Evolutionary conservation across 2,113 vertebrate genomes (phyloP).

Genomic region (Oceanodroma tethys): DNA sequence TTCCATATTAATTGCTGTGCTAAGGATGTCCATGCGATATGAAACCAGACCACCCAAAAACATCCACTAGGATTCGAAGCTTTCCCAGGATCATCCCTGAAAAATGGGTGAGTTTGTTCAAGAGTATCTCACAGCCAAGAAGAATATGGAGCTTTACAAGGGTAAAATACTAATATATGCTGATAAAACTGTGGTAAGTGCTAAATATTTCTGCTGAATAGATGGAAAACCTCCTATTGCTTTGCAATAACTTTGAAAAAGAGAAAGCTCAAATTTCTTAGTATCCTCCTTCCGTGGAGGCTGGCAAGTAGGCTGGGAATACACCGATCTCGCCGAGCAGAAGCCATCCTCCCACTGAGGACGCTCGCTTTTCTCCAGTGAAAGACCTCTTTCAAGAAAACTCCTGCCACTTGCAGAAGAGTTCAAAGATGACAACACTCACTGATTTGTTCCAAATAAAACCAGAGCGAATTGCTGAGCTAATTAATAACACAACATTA

Average conservation of each 20-base stretch:
- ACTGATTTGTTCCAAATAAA: neutral
- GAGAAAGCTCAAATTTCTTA: neutral
- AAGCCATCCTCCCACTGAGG: neutral
- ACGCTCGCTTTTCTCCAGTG: neutral
- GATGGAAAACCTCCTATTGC: neutral
- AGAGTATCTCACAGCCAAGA: neutral
- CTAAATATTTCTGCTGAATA: neutral
- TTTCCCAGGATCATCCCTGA: neutral
- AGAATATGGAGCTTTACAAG: neutral
- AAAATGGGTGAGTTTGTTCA: neutral
- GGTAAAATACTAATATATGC: neutral
- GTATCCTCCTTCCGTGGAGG: neutral
- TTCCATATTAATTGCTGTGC: neutral
- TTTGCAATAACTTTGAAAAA: neutral
- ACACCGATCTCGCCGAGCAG: neutral
- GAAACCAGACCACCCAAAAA: neutral
- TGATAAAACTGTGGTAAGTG: neutral
- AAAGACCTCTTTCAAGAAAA: neutral
- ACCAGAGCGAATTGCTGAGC: neutral
- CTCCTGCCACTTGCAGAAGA: neutral
- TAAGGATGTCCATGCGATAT: neutral
- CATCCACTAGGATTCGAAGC: neutral
- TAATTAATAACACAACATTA: conserved; percentile 31
- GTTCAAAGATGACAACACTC: neutral
- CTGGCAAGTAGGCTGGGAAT: neutral